phyloP scores from a whole-genome alignment of 2,888 invertebrate species.

The Trileptium ribeirensis region DNA sequence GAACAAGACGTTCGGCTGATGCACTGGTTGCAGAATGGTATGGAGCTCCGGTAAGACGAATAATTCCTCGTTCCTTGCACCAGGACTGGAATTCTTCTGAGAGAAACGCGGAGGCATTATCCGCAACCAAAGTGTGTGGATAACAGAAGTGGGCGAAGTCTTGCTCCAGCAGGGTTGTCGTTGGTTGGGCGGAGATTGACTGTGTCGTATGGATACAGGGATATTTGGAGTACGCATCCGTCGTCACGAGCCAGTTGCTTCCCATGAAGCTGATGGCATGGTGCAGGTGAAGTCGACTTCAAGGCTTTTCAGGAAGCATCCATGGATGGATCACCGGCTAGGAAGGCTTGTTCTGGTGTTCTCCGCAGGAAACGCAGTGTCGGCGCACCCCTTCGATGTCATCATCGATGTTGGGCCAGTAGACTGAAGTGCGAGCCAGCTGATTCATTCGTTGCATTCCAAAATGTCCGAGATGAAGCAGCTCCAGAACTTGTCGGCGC shows the following conservation, averaged over 20 bases:
- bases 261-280: constrained; percentile 39
- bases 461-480: neutral
- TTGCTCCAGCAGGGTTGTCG: constrained; percentile 30
- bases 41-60: constrained; percentile 31
- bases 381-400: constrained; percentile 7
- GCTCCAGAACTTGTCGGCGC: neutral
- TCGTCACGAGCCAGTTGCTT: constrained; percentile 4
- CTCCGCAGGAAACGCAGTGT: neutral
- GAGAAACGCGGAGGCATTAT: constrained; percentile 37
- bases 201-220: constrained; percentile 13
- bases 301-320: constrained; percentile 39
- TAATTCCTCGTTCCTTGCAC: constrained; percentile 9
- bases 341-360: constrained; percentile 12
- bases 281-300: constrained; percentile 41
- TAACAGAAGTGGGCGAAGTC: constrained; percentile 35
- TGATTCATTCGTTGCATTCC: neutral
- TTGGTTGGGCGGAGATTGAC: constrained; percentile 22
- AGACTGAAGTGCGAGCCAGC: neutral
- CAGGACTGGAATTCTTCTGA: neutral
- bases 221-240: constrained; percentile 3
- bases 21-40: constrained; percentile 37
- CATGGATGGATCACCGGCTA: constrained; percentile 40
- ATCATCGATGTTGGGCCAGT: constrained; percentile 15
- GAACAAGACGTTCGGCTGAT: constrained; percentile 23
- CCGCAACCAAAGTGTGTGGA: constrained; percentile 36